Percentiles rank a stretch among this genome's conserved stretches.
These are phyloP conservation scores for Lanius collurio DNA, from an alignment of 2,113 vertebrate species.

Conservation along the genomic window DNA sequence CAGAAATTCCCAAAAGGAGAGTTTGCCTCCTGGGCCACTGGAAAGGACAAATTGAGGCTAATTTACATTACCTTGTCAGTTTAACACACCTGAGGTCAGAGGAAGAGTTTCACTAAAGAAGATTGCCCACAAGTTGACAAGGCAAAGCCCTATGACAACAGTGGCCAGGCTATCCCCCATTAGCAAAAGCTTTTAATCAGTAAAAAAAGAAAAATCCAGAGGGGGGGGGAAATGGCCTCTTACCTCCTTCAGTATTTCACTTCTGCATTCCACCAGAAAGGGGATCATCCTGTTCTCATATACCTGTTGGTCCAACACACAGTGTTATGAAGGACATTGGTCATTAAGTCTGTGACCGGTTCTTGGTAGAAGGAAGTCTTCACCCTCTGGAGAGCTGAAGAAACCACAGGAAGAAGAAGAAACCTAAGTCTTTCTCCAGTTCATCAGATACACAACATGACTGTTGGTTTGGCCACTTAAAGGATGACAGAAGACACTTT, in stretches of 20 bases:
- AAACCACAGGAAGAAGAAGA: background rate
- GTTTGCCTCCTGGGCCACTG: background rate
- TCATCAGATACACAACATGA: background rate
- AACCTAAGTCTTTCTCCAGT: background rate
- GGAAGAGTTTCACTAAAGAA: background rate
- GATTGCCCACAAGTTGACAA: background rate
- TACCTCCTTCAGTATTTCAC: background rate
- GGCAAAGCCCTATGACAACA: background rate
- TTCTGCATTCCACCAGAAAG: background rate
- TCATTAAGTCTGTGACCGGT: background rate
- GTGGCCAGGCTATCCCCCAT: background rate
- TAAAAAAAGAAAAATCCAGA: background rate
- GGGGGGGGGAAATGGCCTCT: fast-evolving
- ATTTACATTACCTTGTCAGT: background rate
- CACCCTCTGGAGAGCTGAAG: background rate
- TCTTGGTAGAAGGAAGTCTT: background rate
- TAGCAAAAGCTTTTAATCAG: background rate
- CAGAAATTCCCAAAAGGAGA: background rate
- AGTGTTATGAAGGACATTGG: fast-evolving
- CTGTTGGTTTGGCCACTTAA: background rate
- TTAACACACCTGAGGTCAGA: background rate
- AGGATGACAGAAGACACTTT: background rate
- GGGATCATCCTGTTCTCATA: background rate
- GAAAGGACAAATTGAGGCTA: background rate
- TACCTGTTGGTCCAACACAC: background rate